Percentiles rank a stretch among this genome's conserved stretches.
These are phyloP conservation scores for Epistrophella euchroma DNA, from an alignment of 2,888 invertebrate genomes.

Conservation along the genomic window DNA sequence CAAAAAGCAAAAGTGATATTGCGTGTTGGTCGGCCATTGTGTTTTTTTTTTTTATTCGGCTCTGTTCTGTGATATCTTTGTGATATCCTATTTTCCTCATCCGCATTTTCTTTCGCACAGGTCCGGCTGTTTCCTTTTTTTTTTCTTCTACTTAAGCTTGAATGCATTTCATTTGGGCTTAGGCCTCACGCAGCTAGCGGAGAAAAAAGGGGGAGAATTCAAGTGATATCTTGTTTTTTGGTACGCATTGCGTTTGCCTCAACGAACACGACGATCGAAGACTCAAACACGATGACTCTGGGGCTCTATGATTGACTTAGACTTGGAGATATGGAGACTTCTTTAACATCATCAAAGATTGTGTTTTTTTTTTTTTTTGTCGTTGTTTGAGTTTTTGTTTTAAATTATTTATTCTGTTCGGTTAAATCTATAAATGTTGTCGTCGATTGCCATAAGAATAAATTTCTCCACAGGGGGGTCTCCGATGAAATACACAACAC, in stretches of 20 bases:
- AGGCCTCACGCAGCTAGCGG: conserved; percentile 51
- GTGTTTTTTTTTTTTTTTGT: conserved; percentile 15
- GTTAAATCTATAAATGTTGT: conserved; percentile 75
- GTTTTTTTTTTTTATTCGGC: not conserved
- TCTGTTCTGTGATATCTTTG: conserved; percentile 24
- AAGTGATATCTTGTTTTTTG: conserved; percentile 41
- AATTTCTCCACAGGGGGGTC: conserved; percentile 72
- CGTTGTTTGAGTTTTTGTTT: conserved; percentile 20
- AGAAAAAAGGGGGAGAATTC: not conserved
- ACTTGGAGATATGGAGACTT: conserved; percentile 46
- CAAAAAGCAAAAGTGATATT: conserved; percentile 72
- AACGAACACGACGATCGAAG: not conserved
- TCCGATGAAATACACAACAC: not conserved
- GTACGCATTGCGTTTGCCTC: conserved; percentile 33
- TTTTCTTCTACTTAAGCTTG: not conserved
- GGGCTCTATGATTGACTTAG: conserved; percentile 70
- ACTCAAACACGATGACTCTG: not conserved
- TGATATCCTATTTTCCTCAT: conserved; percentile 54
- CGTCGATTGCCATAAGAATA: conserved; percentile 72
- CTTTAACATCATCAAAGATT: conserved; percentile 45
- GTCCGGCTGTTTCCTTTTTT: conserved; percentile 10
- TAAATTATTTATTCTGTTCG: conserved; percentile 75
- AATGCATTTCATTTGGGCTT: conserved; percentile 39
- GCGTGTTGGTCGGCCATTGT: conserved; percentile 72
- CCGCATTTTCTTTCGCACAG: conserved; percentile 46